These are phyloP conservation scores for Merluccius polli DNA, from an alignment of 2,797 vertebrate species.

Conservation along the genomic window DNA sequence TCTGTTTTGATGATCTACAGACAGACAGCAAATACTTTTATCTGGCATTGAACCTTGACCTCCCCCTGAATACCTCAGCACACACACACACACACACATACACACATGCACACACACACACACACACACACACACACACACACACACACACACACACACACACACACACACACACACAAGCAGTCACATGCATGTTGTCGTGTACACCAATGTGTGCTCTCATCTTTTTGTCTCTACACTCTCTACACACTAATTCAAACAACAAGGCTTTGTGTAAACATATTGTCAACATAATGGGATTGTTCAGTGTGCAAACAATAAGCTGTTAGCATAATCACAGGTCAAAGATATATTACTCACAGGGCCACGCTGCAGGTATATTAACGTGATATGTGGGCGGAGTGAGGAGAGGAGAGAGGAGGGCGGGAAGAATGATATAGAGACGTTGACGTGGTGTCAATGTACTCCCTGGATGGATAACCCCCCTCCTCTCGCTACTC, in stretches of 20 bases:
- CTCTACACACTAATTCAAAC: slow-evolving; percentile 62
- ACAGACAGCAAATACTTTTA: slow-evolving; percentile 14
- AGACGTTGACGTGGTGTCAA: slow-evolving; percentile 64
- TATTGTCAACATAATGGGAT: slow-evolving; percentile 72
- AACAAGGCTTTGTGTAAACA: slow-evolving; percentile 69
- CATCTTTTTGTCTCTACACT: slow-evolving; percentile 11
- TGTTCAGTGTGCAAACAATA: slow-evolving; percentile 78
- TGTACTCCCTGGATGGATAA: slow-evolving; percentile 58
- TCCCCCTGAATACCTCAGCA: slow-evolving; percentile 19
- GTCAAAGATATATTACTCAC: slow-evolving; percentile 72
- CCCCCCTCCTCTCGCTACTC: slow-evolving; percentile 33
- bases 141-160: slow-evolving; percentile 13
- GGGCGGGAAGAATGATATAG: slow-evolving; percentile 50
- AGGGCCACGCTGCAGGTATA: slow-evolving; percentile 66
- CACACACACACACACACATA: slow-evolving; percentile 16
- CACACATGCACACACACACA: background rate
- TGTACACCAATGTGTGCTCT: background rate
- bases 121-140: background rate
- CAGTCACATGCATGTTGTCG: background rate
- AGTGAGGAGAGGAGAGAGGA: slow-evolving; percentile 42
- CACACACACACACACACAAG: slow-evolving; percentile 2
- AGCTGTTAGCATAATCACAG: slow-evolving; percentile 74
- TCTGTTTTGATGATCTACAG: slow-evolving; percentile 18
- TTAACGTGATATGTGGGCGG: slow-evolving; percentile 69
- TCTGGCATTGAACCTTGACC: slow-evolving; percentile 40